A percentile compares a stretch with the other conserved stretches of the same genome.
These are phyloP conservation scores for Lacerta bilineata DNA, from an alignment of 2,797 vertebrate species.

Conservation along the genomic window DNA sequence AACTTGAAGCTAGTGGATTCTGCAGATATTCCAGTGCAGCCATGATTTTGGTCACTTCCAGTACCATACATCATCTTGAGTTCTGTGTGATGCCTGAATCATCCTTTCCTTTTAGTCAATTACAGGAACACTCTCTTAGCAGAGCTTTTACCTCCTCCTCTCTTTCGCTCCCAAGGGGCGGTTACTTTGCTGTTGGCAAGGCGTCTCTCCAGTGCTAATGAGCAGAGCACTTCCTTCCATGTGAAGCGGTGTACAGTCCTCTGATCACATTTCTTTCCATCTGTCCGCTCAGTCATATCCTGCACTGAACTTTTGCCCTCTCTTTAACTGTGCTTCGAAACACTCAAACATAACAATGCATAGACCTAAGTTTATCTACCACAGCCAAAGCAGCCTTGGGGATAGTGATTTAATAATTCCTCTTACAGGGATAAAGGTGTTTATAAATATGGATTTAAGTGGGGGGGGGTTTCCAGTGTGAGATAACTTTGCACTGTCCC, in stretches of 20 bases:
- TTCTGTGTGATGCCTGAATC: conserved; percentile 27
- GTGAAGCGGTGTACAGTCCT: not conserved
- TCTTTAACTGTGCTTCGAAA: conserved; percentile 65
- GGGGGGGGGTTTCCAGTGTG: conserved; percentile 50
- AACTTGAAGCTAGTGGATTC: not conserved
- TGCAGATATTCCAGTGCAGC: not conserved
- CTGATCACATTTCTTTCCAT: conserved; percentile 56
- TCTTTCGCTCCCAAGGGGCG: conserved; percentile 36
- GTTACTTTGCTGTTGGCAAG: conserved; percentile 46
- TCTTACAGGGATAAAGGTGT: conserved; percentile 74
- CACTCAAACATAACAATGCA: conserved; percentile 61
- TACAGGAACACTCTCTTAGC: not conserved
- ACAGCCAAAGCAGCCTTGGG: conserved; percentile 73
- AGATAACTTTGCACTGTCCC: conserved; percentile 62
- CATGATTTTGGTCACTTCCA: conserved; percentile 46
- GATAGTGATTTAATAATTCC: conserved; percentile 72
- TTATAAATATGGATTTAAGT: conserved; percentile 81
- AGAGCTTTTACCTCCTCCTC: not conserved
- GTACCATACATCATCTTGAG: conserved; percentile 46
- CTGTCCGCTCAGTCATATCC: conserved; percentile 51
- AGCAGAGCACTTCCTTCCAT: conserved; percentile 46
- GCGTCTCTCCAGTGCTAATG: conserved; percentile 58
- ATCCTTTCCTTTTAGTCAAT: conserved; percentile 34
- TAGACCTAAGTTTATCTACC: conserved; percentile 72
- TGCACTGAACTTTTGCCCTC: conserved; percentile 63